These are phyloP conservation scores for Archips crataeganus DNA, from an alignment of 2,888 invertebrate genomes.

Conservation along the genomic window DNA sequence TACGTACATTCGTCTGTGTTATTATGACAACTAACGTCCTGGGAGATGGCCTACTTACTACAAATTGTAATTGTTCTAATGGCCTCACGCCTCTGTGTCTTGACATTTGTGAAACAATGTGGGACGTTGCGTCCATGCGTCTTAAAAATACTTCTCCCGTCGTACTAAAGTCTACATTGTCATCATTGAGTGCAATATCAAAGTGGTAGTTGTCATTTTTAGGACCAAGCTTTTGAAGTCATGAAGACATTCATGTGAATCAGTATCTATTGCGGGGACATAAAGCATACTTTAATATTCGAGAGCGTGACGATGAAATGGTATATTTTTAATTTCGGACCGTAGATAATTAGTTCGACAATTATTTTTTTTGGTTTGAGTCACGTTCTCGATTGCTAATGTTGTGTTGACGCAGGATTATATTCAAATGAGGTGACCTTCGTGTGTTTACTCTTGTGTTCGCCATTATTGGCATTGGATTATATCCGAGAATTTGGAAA, in stretches of 20 bases:
- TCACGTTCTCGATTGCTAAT: slow-evolving; percentile 18
- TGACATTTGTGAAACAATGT: slow-evolving; percentile 49
- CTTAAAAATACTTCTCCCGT: slow-evolving; percentile 22
- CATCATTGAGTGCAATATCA: background rate
- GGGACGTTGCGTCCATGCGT: slow-evolving; percentile 48
- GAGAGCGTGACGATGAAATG: background rate
- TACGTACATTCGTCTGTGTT: slow-evolving; percentile 45
- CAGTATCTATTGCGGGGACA: background rate
- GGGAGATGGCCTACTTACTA: slow-evolving; percentile 64
- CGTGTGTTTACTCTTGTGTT: slow-evolving; percentile 10
- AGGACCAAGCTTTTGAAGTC: background rate
- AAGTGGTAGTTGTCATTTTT: slow-evolving; percentile 10
- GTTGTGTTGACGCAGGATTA: slow-evolving; percentile 26
- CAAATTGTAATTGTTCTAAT: slow-evolving; percentile 66
- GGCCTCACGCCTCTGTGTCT: slow-evolving; percentile 48
- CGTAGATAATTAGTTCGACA: slow-evolving; percentile 31
- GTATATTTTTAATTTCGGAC: slow-evolving; percentile 21
- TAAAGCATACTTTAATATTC: slow-evolving; percentile 4
- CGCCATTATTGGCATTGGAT: background rate
- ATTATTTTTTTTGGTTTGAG: slow-evolving; percentile 29
- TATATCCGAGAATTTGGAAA: background rate
- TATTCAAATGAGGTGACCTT: slow-evolving; percentile 27
- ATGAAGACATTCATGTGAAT: slow-evolving; percentile 3
- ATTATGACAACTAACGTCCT: slow-evolving; percentile 58
- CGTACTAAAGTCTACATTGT: slow-evolving; percentile 12